These are phyloP conservation scores for Polydrusus tereticollis DNA, from an alignment of 2,888 invertebrate species.

Conservation along the genomic window DNA sequence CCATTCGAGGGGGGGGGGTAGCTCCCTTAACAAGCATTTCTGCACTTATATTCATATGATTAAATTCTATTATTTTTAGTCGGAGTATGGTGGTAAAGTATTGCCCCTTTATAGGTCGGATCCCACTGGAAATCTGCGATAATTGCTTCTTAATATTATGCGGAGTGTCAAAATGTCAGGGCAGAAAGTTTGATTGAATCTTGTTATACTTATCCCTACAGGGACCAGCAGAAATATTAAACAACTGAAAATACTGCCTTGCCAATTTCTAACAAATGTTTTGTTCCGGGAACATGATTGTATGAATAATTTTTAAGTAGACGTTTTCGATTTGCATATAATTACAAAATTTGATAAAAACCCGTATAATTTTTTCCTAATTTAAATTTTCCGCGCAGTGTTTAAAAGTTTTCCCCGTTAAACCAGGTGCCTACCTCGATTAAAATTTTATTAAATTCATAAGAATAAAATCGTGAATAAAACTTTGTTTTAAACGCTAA, in stretches of 20 bases:
- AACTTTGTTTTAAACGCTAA: conserved; percentile 22
- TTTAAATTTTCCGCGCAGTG: conserved; percentile 4
- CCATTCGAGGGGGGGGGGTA: too few relatives aligned
- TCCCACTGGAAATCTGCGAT: too few relatives aligned
- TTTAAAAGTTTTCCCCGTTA: conserved; percentile 10
- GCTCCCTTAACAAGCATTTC: too few relatives aligned
- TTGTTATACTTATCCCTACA: too few relatives aligned
- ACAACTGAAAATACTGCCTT: background rate
- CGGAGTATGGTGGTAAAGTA: too few relatives aligned
- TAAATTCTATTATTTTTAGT: too few relatives aligned
- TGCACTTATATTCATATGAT: too few relatives aligned
- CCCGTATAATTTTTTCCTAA: background rate
- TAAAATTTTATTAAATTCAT: conserved; percentile 25
- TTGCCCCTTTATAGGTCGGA: too few relatives aligned
- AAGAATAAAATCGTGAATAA: conserved; percentile 30
- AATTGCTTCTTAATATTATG: too few relatives aligned
- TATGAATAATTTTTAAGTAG: background rate
- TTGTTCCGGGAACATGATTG: background rate
- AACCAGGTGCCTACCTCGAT: conserved; percentile 18
- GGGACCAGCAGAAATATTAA: too few relatives aligned
- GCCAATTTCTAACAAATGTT: background rate
- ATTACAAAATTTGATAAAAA: background rate
- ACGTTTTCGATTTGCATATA: background rate
- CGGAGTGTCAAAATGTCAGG: too few relatives aligned
- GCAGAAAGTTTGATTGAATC: too few relatives aligned